Conservation (phyloP, 2,797 vertebrate species). For the Sebastiscus tertius region DNA sequence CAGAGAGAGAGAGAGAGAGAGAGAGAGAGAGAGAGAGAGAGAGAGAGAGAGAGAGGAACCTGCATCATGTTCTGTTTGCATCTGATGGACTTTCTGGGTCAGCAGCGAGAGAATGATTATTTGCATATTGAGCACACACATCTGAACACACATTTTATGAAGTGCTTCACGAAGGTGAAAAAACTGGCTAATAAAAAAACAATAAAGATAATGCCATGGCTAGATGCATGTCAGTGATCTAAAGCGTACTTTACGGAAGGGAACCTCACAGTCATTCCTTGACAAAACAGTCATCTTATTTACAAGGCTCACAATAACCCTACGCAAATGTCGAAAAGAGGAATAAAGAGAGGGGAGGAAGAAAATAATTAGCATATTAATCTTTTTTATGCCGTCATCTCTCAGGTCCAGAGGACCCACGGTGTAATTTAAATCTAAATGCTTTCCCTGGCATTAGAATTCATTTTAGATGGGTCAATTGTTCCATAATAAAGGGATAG, state of each 20-base stretch:
- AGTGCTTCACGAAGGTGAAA: constrained; percentile 72
- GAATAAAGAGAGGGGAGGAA: constrained; percentile 91
- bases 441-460: constrained; percentile 99
- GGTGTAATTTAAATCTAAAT: constrained; percentile 99
- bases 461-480: constrained; percentile 99
- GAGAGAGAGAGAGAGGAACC: constrained; percentile 14
- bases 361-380: constrained; percentile 99
- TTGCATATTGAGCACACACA: constrained; percentile 67
- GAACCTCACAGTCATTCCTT: constrained; percentile 92
- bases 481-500: constrained; percentile 99
- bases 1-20: constrained; percentile 19
- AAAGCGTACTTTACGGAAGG: constrained; percentile 85
- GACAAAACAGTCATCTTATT: constrained; percentile 99
- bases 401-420: constrained; percentile 96
- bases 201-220: constrained; percentile 95
- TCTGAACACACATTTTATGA: constrained; percentile 74
- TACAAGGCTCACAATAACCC: constrained; percentile 99
- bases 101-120: constrained; percentile 73
- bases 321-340: constrained; percentile 95
- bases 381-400: constrained; percentile 99
- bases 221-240: constrained; percentile 93
- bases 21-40: constrained; percentile 2
- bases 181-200: constrained; percentile 84
- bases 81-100: constrained; percentile 78
- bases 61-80: constrained; percentile 55